Evolutionary conservation across 2,797 vertebrate genomes (phyloP).

Genomic region (Lacerta bilineata): DNA sequence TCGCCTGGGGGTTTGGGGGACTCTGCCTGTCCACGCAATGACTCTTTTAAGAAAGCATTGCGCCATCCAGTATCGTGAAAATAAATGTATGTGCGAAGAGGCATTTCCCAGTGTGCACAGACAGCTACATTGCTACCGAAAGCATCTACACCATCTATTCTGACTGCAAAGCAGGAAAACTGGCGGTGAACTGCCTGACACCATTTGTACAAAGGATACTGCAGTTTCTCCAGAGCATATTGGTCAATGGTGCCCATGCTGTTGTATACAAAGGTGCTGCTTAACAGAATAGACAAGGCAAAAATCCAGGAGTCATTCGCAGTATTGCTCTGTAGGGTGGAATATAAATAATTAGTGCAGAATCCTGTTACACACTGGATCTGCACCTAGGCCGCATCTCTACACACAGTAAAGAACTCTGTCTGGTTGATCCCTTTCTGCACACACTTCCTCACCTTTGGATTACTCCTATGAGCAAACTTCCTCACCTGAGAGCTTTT

Average conservation of each 20-base stretch:
- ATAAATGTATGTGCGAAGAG: too few species aligned
- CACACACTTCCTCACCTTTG: background rate
- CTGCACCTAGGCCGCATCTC: background rate
- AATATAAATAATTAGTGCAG: background rate
- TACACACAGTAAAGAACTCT: background rate
- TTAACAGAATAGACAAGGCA: constrained; percentile 62
- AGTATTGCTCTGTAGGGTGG: constrained; percentile 37
- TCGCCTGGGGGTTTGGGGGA: too few species aligned
- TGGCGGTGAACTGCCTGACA: too few species aligned
- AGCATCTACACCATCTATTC: too few species aligned
- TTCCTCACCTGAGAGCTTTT: background rate
- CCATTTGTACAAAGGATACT: constrained; percentile 73
- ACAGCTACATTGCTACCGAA: too few species aligned
- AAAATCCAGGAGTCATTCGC: constrained; percentile 61
- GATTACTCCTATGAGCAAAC: background rate
- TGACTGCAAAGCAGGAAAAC: background rate
- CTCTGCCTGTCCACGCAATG: too few species aligned
- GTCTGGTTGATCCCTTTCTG: background rate
- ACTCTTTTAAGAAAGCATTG: too few species aligned
- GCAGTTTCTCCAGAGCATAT: constrained; percentile 73
- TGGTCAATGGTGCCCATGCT: constrained; percentile 72
- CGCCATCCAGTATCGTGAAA: too few species aligned
- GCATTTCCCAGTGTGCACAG: too few species aligned
- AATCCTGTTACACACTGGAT: background rate
- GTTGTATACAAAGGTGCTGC: constrained; percentile 78